A percentile compares a stretch with the other conserved stretches of the same genome.
These are phyloP conservation scores for Pterocles burchelli DNA, from an alignment of 2,113 vertebrate species.

Conservation along the genomic window DNA sequence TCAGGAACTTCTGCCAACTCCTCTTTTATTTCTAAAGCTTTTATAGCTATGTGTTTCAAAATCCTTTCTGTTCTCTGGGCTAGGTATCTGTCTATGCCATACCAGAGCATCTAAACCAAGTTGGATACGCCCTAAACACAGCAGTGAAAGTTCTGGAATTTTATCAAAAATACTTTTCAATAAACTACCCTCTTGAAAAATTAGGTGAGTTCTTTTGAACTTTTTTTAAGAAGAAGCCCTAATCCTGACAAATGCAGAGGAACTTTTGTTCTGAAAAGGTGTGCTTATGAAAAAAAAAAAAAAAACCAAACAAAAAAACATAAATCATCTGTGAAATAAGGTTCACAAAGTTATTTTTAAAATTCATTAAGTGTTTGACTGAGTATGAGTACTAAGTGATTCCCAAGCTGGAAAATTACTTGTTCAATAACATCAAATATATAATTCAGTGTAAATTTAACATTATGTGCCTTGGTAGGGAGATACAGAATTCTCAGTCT, in stretches of 20 bases:
- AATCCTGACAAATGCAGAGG: neutral
- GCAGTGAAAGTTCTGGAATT: constrained; percentile 85
- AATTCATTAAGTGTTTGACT: neutral
- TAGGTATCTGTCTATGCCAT: constrained; percentile 90
- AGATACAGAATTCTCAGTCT: neutral
- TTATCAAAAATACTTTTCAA: constrained; percentile 87
- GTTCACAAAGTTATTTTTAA: neutral
- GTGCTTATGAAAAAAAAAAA: neutral
- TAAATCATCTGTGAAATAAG: neutral
- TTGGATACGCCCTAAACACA: constrained; percentile 81
- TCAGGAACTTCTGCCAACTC: neutral
- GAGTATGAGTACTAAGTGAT: neutral
- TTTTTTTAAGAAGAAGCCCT: neutral
- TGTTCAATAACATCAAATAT: neutral
- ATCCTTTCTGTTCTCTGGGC: neutral
- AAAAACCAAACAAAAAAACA: no score
- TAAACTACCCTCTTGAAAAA: constrained; percentile 88
- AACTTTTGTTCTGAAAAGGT: neutral
- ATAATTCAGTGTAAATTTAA: neutral
- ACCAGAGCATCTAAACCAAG: constrained; percentile 85
- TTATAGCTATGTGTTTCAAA: neutral
- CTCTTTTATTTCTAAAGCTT: neutral
- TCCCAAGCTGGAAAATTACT: neutral
- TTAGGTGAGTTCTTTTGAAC: constrained; percentile 79
- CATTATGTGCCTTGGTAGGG: fast-evolving